Evolutionary conservation across 2,113 vertebrate species (phyloP).

Genomic region (Labeo rohita): DNA sequence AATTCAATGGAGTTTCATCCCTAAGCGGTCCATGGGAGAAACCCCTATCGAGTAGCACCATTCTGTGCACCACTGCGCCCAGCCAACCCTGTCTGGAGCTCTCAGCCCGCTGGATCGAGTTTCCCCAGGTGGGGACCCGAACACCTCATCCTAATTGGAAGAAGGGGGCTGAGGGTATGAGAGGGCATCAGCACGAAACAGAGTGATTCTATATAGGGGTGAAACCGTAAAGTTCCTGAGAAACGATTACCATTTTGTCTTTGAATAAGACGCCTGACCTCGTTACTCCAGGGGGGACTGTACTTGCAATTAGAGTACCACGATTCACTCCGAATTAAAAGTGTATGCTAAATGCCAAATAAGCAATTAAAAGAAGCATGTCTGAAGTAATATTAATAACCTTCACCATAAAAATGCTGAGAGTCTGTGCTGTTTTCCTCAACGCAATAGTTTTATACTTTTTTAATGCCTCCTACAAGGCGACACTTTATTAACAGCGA

Average conservation of each 20-base stretch:
- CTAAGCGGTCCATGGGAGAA: not conserved
- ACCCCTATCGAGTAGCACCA: conserved; percentile 66
- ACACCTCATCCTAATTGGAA: conserved; percentile 20
- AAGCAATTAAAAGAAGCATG: conserved; percentile 35
- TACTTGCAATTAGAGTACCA: conserved; percentile 1
- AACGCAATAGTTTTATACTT: conserved; percentile 19
- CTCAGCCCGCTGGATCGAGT: conserved; percentile 61
- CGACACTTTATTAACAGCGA: conserved; percentile 1
- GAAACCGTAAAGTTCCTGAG: not conserved
- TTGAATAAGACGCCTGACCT: conserved; percentile 24
- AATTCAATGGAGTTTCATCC: conserved; percentile 70
- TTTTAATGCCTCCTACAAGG: conserved; percentile 18
- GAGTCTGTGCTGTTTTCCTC: not conserved
- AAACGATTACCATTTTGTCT: conserved; percentile 35
- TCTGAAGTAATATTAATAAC: conserved; percentile 20
- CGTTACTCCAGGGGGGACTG: not conserved
- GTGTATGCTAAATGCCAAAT: conserved; percentile 33
- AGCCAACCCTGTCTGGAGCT: conserved; percentile 52
- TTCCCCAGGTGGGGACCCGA: conserved; percentile 57
- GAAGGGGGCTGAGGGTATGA: conserved; percentile 23
- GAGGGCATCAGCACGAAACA: conserved; percentile 41
- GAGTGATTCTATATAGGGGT: not conserved
- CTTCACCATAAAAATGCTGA: not conserved
- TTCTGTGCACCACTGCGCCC: conserved; percentile 64
- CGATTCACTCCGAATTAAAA: conserved; percentile 22